Evolutionary conservation across 2,888 invertebrate species (phyloP).

Genomic region (Leptinotarsa haldemani): DNA sequence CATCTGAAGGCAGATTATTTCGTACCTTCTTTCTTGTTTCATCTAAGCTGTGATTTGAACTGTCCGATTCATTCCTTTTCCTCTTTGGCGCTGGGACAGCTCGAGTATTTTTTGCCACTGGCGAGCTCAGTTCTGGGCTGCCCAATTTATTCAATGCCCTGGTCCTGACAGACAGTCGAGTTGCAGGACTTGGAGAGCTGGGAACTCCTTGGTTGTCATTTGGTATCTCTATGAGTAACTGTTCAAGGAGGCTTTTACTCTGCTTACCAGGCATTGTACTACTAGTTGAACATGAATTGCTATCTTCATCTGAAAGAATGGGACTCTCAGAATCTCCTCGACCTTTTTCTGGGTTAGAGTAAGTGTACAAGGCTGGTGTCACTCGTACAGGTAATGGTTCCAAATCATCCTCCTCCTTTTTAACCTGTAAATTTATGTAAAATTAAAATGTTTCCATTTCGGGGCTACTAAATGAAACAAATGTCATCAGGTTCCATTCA

Average conservation of each 20-base stretch:
- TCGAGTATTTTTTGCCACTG: slow-evolving; percentile 47
- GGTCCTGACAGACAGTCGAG: slow-evolving; percentile 71
- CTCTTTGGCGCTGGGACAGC: slow-evolving; percentile 69
- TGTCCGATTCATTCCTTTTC: slow-evolving; percentile 84
- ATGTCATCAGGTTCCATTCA: too few relatives aligned
- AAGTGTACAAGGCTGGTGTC: slow-evolving; percentile 81
- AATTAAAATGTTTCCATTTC: not conserved
- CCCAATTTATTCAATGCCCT: slow-evolving; percentile 77
- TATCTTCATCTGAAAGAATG: slow-evolving; percentile 57
- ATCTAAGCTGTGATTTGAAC: slow-evolving; percentile 72
- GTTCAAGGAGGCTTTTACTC: slow-evolving; percentile 77
- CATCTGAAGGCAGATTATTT: slow-evolving; percentile 49
- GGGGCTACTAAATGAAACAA: not conserved
- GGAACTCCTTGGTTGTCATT: slow-evolving; percentile 57
- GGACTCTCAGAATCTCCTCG: slow-evolving; percentile 61
- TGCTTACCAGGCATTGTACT: slow-evolving; percentile 48
- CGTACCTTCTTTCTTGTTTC: slow-evolving; percentile 63
- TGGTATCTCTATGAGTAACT: slow-evolving; percentile 88
- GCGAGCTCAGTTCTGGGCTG: slow-evolving; percentile 70
- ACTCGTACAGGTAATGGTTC: slow-evolving; percentile 79
- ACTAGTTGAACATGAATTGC: slow-evolving; percentile 48
- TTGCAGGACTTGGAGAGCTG: slow-evolving; percentile 63
- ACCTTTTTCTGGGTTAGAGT: slow-evolving; percentile 74
- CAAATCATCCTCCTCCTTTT: slow-evolving; percentile 55
- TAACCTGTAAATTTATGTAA: slow-evolving; percentile 42